phyloP scores from a whole-genome alignment of 2,797 vertebrate species.

The Tragopan temminckii region DNA sequence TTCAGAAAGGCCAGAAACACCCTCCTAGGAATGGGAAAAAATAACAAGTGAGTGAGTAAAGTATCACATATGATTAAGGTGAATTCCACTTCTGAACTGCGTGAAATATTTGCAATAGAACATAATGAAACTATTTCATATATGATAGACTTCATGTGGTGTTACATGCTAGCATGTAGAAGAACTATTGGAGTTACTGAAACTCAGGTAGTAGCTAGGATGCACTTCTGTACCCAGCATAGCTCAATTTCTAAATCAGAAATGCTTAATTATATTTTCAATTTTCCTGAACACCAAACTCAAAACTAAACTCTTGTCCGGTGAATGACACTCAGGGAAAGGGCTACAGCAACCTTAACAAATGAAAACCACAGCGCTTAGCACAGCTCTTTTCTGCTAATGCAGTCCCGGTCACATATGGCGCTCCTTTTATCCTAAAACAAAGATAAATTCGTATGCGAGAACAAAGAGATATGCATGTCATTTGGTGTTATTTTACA shows the following conservation, averaged over 20 bases:
- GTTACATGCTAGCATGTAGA: background rate
- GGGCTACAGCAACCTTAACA: conserved; percentile 27
- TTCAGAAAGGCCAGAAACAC: background rate
- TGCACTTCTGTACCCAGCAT: background rate
- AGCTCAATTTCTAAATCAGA: background rate
- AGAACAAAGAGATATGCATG: conserved; percentile 73
- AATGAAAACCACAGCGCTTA: conserved; percentile 49
- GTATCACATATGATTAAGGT: background rate
- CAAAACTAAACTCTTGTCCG: background rate
- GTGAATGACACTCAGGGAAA: conserved; percentile 18
- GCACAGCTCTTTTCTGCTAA: conserved; percentile 53
- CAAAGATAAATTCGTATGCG: conserved; percentile 64
- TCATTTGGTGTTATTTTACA: conserved; percentile 73
- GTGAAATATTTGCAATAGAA: background rate
- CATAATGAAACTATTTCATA: background rate
- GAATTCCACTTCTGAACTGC: background rate
- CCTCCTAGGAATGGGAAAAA: background rate
- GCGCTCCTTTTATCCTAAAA: conserved; percentile 70
- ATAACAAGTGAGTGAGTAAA: background rate
- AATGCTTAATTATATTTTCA: background rate
- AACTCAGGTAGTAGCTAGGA: background rate
- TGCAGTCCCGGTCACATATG: conserved; percentile 48
- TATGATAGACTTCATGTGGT: background rate
- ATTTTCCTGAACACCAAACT: conserved; percentile 8
- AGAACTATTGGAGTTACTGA: background rate